Evolutionary conservation across 2,888 invertebrate genomes (phyloP), one percentile per base, ranked within the genome.

Genomic region (Melangyna quadrimaculata): DNA sequence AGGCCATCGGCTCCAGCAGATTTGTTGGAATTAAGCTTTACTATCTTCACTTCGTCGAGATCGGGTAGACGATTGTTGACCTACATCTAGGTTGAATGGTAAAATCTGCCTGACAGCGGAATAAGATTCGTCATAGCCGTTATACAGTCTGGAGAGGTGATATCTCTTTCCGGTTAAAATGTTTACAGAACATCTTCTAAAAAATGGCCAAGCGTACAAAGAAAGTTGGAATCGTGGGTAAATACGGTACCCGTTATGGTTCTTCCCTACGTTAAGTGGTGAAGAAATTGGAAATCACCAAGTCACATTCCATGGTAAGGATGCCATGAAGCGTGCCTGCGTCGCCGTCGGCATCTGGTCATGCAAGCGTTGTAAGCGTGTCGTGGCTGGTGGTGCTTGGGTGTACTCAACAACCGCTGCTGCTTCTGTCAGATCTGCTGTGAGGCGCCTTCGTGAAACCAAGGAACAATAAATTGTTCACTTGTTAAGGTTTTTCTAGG

Each of bases 281-380:
- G 84, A 99, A 99, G 93, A 99, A 99, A 93, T 99, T 99, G 97
- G 99, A 99, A 96, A 97, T 99, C 88, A 98, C 99, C 87, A 99
- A 99, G 93, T 99, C 94, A 97, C 98, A 87, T 99, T 99, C 93
- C 99, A 99, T 93, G 99, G 99, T 93, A 99, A 99, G 98, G 99
- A 99, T 93, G 96, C 98, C 88, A 99, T 99, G 99, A 99, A 98
- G 93, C 95, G 99, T 88, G 95, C 95, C 88, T 98, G 98, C 90
- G 99, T 99, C n/a, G n/a, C n/a, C n/a, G n/a, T n/a, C 74, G 99
- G 99, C 88, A 99, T 99, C 92, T 99, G 99, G 99, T 95, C 96
- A 45, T 99, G 99, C 94, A 97, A 97, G 93, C 95, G 98, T 78
- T 99, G 99, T 93, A 97, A 97, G 92, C 97, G 99, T 91, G 96